Percentiles rank a stretch among this genome's conserved stretches.
Evolutionary conservation across 1,140 invertebrate species (phyloP).

Genomic region (Drosophila bocqueti): DNA sequence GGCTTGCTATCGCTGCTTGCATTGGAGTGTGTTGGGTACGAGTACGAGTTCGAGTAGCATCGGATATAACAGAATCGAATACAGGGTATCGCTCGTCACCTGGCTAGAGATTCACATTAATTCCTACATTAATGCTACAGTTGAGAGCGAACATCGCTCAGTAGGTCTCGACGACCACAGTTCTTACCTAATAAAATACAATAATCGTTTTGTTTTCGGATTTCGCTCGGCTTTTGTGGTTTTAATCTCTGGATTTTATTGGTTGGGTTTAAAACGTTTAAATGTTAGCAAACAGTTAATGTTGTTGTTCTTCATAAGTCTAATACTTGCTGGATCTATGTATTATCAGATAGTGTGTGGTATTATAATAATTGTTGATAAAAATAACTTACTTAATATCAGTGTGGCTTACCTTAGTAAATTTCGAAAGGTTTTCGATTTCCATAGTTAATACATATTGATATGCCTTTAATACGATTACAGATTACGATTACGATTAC

Average conservation of each 20-base stretch:
- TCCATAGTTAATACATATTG: conserved; percentile 69
- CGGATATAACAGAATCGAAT: conserved; percentile 42
- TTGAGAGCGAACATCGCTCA: conserved; percentile 84
- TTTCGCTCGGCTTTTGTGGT: conserved; percentile 29
- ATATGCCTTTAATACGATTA: conserved; percentile 74
- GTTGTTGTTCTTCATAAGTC: conserved; percentile 72
- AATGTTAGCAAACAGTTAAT: conserved; percentile 69
- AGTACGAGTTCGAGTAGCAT: conserved; percentile 31
- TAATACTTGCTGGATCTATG: conserved; percentile 69
- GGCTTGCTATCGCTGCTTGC: conserved; percentile 73
- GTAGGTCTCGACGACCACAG: conserved; percentile 65
- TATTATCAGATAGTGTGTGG: conserved; percentile 61
- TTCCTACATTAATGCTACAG: conserved; percentile 69
- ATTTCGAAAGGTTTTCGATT: conserved; percentile 69
- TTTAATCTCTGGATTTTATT: conserved; percentile 44
- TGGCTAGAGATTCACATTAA: conserved; percentile 66
- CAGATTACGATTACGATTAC: conserved; percentile 62
- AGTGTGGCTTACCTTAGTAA: conserved; percentile 73
- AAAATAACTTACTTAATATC: conserved; percentile 80
- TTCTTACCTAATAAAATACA: conserved; percentile 64
- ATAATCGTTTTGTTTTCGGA: conserved; percentile 43
- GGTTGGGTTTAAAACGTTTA: conserved; percentile 52
- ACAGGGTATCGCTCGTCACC: conserved; percentile 37
- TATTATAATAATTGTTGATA: conserved; percentile 67
- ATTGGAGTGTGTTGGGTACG: conserved; percentile 50